These are phyloP conservation scores for Rhadina sibilatrix DNA, from an alignment of 2,113 vertebrate genomes.

Conservation along the genomic window DNA sequence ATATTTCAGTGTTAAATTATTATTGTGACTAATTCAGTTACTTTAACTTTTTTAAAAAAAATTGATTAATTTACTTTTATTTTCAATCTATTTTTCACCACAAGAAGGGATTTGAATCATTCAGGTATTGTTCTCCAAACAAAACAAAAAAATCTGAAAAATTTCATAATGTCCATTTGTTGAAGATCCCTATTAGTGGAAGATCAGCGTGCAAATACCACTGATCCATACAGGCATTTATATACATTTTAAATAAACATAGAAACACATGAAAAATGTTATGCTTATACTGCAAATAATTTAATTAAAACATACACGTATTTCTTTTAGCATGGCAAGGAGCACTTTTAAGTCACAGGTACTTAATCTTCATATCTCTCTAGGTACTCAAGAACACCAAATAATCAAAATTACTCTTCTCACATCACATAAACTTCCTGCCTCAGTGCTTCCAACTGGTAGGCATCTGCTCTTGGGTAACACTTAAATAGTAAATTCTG, in stretches of 20 bases:
- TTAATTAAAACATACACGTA: not conserved
- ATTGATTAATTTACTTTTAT: not conserved
- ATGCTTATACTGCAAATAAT: not conserved
- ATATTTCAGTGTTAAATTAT: not conserved
- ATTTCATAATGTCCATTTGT: not conserved
- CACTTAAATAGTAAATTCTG: not conserved
- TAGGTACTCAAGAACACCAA: not conserved
- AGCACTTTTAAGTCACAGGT: not conserved
- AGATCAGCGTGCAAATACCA: not conserved
- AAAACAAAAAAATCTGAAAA: not conserved
- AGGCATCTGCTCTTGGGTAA: constrained; percentile 9
- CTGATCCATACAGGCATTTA: not conserved
- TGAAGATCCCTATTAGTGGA: not conserved
- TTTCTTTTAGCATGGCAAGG: not conserved
- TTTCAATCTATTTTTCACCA: not conserved
- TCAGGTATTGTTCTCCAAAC: not conserved
- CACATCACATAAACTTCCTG: not conserved
- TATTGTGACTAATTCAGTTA: not conserved
- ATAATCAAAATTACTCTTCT: constrained; percentile 4
- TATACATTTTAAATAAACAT: not conserved
- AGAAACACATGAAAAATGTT: not conserved
- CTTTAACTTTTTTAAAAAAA: not conserved
- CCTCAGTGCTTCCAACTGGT: not conserved
- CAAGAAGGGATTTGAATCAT: not conserved
- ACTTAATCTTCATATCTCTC: constrained; percentile 13